Evolutionary conservation across 1,140 invertebrate species (phyloP), one percentile per base, ranked within the genome.

Genomic region (Pseudomyrmex concolor): DNA sequence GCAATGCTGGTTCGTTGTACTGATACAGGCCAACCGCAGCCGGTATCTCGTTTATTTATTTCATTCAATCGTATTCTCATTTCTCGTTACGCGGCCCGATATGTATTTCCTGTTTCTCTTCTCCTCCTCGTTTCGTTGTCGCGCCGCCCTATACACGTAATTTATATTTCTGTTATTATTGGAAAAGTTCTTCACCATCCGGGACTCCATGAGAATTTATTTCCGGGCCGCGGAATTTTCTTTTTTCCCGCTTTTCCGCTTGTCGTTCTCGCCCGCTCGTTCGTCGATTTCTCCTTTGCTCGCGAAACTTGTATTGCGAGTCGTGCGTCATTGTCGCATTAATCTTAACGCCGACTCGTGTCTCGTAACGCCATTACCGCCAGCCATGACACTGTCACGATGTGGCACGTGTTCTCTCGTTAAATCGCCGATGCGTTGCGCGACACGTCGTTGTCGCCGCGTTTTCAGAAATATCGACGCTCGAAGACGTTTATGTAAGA

Each of bases 91-190:
- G 76, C 76, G 76, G 48, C 64, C 34, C 66, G 66, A 70, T 71
- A 70, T 71, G 45, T 80, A 80, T 80, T 71, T 80, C 22, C 76
- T 71, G 43, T 19, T 70, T 22, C 50, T 54, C 67, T 80, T n/a
- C 66, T 71, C 54, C 43, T 55, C 25, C 19, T 54, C 67, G 50
- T 50, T 70, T 80, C 66, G 76, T 80, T 80, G 71, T 80, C 76
- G 19, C 68, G 19, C 67, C 25, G 68, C 19, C 43, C 55, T 66
- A 80, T 68, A 66, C 45, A 8, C 55, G 76, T 80, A 80, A 80
- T 80, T 80, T 80, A 80, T 80, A 80, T 80, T 80, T 80, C 76
- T 71, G 76, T 80, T 80, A 80, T 80, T 80, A 80, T 80, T 80
- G 76, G 76, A 80, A 70, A 80, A 80, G 54, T 80, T 80, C 51